phyloP scores from a whole-genome alignment of 1,140 invertebrate species.

The Trinorchestia longiramus region DNA sequence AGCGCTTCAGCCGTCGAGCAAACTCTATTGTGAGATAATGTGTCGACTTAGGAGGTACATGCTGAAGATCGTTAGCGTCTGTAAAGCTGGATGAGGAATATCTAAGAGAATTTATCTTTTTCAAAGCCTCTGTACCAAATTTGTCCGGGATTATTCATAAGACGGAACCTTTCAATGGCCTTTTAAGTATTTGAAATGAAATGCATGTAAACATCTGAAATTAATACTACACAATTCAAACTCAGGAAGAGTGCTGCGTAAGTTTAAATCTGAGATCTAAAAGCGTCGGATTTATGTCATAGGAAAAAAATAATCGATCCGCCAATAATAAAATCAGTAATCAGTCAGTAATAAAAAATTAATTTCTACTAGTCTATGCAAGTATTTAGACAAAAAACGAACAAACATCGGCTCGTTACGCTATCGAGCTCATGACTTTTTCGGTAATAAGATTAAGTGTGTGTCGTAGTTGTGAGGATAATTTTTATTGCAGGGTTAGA shows the following conservation, averaged over 20 bases:
- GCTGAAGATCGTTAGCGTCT: background rate
- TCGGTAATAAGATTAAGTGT: background rate
- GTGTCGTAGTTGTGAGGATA: background rate
- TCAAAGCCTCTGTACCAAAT: background rate
- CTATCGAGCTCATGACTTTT: background rate
- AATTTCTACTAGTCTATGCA: background rate
- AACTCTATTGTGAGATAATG: background rate
- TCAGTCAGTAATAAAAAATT: background rate
- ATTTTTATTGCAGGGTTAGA: background rate
- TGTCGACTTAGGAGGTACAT: background rate
- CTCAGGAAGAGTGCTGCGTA: background rate
- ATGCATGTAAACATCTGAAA: background rate
- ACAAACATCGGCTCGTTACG: background rate
- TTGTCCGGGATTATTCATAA: background rate
- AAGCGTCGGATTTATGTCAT: background rate
- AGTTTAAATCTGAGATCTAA: background rate
- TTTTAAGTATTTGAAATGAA: background rate
- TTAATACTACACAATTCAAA: background rate
- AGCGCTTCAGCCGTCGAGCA: background rate
- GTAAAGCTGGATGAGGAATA: background rate
- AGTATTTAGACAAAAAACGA: background rate
- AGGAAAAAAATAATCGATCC: background rate
- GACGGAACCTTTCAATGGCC: background rate
- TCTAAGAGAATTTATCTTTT: background rate
- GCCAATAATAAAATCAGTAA: no score